A percentile compares a stretch with the other conserved stretches of the same genome.
Conservation (phyloP, 2,113 vertebrate species). For the Nannobrachium achirus region DNA sequence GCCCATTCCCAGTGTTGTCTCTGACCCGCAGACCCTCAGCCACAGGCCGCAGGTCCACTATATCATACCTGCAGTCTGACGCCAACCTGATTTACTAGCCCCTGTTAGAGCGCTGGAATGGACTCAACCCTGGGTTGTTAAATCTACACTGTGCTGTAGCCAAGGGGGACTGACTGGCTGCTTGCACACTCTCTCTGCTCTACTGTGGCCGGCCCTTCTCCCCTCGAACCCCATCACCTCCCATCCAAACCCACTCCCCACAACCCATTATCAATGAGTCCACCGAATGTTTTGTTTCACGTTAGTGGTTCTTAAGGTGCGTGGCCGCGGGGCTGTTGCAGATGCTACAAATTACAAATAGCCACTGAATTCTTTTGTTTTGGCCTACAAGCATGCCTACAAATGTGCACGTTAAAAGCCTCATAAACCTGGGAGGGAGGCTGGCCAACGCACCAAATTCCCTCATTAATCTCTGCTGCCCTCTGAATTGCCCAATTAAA, state of each 20-base stretch:
- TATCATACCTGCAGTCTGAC: slow-evolving; percentile 55
- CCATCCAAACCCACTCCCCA: not conserved
- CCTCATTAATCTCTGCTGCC: not conserved
- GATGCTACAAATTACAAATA: too few relatives aligned
- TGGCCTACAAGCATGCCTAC: too few relatives aligned
- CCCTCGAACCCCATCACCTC: slow-evolving; percentile 4
- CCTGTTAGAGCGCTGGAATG: slow-evolving; percentile 48
- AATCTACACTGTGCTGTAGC: slow-evolving; percentile 34
- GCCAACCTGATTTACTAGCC: slow-evolving; percentile 62
- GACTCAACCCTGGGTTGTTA: slow-evolving; percentile 46
- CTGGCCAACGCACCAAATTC: slow-evolving; percentile 6
- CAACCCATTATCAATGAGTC: not conserved
- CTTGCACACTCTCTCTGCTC: slow-evolving; percentile 19
- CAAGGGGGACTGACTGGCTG: slow-evolving; percentile 36
- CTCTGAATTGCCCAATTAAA: slow-evolving; percentile 16
- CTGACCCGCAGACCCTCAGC: slow-evolving; percentile 39
- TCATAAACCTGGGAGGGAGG: not conserved
- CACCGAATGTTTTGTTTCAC: not conserved
- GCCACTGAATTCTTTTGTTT: too few relatives aligned
- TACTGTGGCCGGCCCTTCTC: not conserved
- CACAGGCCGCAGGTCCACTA: slow-evolving; percentile 36
- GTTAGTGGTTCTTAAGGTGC: too few relatives aligned
- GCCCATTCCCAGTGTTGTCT: slow-evolving; percentile 35
- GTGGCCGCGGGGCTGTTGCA: too few relatives aligned
- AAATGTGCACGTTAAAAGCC: not conserved